Evolutionary conservation across 2,797 vertebrate genomes (phyloP), one percentile per base, ranked within the genome.

Genomic region (Vipera ursinii): DNA sequence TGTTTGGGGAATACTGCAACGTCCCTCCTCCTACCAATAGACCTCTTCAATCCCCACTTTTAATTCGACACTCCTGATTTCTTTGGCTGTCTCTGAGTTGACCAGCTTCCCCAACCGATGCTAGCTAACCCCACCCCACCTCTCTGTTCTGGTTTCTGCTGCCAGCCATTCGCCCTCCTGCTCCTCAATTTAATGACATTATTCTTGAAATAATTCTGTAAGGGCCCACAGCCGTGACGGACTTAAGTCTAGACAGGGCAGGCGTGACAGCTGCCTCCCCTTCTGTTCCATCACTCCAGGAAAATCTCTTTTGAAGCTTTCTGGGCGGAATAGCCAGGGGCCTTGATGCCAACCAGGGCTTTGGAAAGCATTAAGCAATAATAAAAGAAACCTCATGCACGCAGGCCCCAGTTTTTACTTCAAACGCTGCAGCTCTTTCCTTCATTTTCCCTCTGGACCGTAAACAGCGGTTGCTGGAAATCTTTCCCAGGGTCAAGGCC

Each of bases 201-300:
- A 38, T 55, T 17, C 91, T 48, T 51, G 38, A 6, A 0, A 28
- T 5, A 87, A 17, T 90, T 89, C 90, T 87, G 82, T 61, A 88
- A 53, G 89, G 0, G 0, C 0, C 2, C 63, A 86, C 56, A 86
- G 32, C 20, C 91, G 59, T 28, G 17, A 55, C 82, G 61, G 32
- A 28, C 9, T 90, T 91, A 51, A 73, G 89, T 89, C 48, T 94
- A 92, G 55, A 51, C 8, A 93, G 14, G 22, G 17, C 91, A 65
- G 20, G 82, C 85, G 51, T 57, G 44, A 2, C 92, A 93, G 13
- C 4, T 86, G 87, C 85, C 86, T 91, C 38, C 59, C 78, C 90
- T 91, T 88, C 28, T 3, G 17, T 51, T 91, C 92, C 85, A 61
- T 7, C 63, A 56, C 0, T 90, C 2, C 57, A 73, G 22, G 13